These are phyloP conservation scores for Lasioglossum malachurum DNA, from an alignment of 2,888 invertebrate genomes.

Conservation along the genomic window DNA sequence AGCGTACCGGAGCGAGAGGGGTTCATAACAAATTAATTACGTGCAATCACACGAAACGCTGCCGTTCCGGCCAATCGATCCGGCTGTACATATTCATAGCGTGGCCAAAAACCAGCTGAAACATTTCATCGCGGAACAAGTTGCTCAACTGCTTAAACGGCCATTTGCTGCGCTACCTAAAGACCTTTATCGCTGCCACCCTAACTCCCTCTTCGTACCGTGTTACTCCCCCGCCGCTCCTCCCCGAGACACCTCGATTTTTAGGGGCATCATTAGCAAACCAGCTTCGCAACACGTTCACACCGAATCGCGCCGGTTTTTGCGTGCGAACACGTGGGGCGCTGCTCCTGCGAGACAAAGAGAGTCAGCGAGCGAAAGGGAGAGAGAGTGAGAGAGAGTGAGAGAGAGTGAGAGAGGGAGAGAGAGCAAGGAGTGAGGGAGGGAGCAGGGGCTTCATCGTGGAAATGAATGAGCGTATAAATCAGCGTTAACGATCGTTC, in stretches of 20 bases:
- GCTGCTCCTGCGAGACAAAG: background rate
- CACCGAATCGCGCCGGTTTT: conserved; percentile 13
- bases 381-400: background rate
- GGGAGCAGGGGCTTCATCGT: conserved; percentile 57
- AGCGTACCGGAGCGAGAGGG: background rate
- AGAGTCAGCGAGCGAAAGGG: background rate
- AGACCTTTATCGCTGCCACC: background rate
- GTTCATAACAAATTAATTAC: background rate
- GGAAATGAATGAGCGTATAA: conserved; percentile 75
- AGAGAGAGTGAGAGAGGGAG: background rate
- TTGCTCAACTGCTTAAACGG: background rate
- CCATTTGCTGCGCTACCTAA: conserved; percentile 1
- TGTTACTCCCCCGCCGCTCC: background rate
- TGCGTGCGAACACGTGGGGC: background rate
- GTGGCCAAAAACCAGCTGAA: background rate
- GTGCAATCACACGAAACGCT: background rate
- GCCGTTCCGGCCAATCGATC: background rate
- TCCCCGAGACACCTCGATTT: background rate
- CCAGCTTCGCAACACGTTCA: conserved; percentile 16
- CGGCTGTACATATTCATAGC: background rate
- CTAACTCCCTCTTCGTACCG: no score
- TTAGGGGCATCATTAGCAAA: conserved; percentile 33
- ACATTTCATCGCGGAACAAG: background rate
- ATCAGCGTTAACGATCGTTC: conserved; percentile 76
- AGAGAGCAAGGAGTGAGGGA: background rate